Evolutionary conservation across 2,113 vertebrate genomes (phyloP), one percentile per base, ranked within the genome.

Genomic region (Tauraco erythrolophus): DNA sequence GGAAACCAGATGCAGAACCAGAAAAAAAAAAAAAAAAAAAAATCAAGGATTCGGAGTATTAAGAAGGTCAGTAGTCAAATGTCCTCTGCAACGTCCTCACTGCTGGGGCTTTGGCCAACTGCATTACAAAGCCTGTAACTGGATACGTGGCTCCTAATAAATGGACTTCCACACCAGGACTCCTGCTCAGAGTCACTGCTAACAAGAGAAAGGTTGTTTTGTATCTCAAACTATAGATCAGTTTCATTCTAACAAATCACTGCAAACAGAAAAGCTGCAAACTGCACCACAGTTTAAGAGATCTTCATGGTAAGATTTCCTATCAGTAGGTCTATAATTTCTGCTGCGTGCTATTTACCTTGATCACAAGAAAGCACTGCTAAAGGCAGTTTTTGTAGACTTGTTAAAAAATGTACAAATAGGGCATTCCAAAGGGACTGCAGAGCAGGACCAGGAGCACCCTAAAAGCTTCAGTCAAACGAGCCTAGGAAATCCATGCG

Each of bases 21-120:
- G n/a, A n/a, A n/a, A n/a, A n/a, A n/a, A n/a, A n/a, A n/a, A n/a
- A n/a, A n/a, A n/a, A n/a, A n/a, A n/a, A n/a, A n/a, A n/a, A n/a
- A n/a, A n/a, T n/a, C n/a, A n/a, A n/a, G 86, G 53, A 79, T 39
- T 62, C 83, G 75, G 60, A 62, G 39, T 16, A 68, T 37, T 60
- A 88, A 57, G 30, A 75, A 86, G 79, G 79, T 62, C 71, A 89
- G 33, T 4, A 86, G 46, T 22, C 68, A 80, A 51, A 56, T 3
- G 56, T 78, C 76, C 92, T 90, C 72, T 58, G 64, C 68, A 68
- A 33, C 8, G 54, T 41, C 88, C 91, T 94, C 57, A 7, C 72
- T 65, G 76, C 61, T 43, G 64, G 65, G 92, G 76, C 88, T 75
- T 30, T 43, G 79, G 71, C 76, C 91, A 96, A 37, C 30, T 60